A percentile compares a stretch with the other conserved stretches of the same genome.
Conservation (phyloP, 2,113 vertebrate species). For the Camelus bactrianus region DNA sequence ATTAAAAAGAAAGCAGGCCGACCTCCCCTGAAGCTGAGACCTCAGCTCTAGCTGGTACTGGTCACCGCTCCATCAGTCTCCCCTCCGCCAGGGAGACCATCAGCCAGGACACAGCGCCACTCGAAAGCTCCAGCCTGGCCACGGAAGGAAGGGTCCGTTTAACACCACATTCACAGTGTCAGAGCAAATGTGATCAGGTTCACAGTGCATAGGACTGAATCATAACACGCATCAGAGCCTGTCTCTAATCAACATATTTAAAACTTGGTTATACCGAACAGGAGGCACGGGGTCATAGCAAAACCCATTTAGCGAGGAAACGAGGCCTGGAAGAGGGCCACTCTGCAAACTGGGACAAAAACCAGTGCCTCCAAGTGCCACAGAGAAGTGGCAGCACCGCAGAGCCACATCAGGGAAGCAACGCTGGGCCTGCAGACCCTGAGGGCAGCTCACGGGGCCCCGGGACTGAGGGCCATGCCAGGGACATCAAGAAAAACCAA, state of each 20-base stretch:
- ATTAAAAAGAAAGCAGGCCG: not conserved
- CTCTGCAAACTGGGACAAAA: slow-evolving; percentile 19
- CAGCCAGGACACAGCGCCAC: not conserved
- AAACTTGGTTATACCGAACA: slow-evolving; percentile 37
- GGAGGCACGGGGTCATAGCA: not conserved
- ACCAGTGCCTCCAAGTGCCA: not conserved
- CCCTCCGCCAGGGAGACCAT: not conserved
- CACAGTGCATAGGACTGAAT: not conserved
- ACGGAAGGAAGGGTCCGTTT: not conserved
- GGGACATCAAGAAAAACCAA: not conserved
- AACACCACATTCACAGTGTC: not conserved
- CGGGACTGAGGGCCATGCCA: not conserved
- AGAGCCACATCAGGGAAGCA: not conserved
- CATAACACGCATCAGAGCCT: not conserved
- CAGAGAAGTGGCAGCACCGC: not conserved
- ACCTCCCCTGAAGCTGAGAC: not conserved
- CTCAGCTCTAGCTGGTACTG: not conserved
- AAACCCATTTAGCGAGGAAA: slow-evolving; percentile 53
- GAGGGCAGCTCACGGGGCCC: not conserved
- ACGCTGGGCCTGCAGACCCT: not conserved
- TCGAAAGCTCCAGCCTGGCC: not conserved
- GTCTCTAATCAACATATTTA: slow-evolving; percentile 63
- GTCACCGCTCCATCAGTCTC: not conserved
- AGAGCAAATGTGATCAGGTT: slow-evolving; percentile 35
- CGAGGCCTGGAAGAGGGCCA: slow-evolving; percentile 12